Evolutionary conservation across 2,888 invertebrate genomes (phyloP), one percentile per base, ranked within the genome.

Genomic region (Rhagonycha fulva): DNA sequence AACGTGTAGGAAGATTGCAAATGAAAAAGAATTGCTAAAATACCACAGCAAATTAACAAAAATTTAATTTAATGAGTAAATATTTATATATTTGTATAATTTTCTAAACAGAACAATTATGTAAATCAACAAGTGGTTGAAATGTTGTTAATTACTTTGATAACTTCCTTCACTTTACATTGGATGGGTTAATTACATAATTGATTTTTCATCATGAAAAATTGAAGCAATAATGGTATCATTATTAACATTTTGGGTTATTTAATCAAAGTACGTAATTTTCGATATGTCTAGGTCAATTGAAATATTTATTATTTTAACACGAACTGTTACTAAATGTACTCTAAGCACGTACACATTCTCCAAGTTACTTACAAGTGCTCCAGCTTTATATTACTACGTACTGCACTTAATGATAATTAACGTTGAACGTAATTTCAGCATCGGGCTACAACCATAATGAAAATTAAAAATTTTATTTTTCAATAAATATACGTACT

Each of bases 361-460:
- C 71, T 71, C 71, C 32, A 63, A 71, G 71, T 71, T 71, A 66
- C 71, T 71, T 71, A 71, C 71, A 71, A 71, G 71, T 66, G 71
- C 47, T 71, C 66, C 28, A 71, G 71, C 63, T 71, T 63, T 71
- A 71, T 66, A 71, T 71, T 71, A 71, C 71, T 71, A 66, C 63
- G 62, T 70, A 70, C 70, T 70, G 26, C 62, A 70, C 70, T 70
- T 70, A 71, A 71, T 71, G 71, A 66, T 71, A 71, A 71, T 71
- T 71, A 71, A 71, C 47, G 71, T 71, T 23, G 23, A 23, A 63
- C 47, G 32, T 63, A 71, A 71, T 63, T 71, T 47, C 47, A 47
- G n/a, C 47, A n/a, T 47, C 47, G n/a, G 47, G 47, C 47, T 47
- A 47, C 47, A 47, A 47, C 47, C 47, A 47, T 47, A 47, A 47